Evolutionary conservation across 2,888 invertebrate species (phyloP).

Genomic region (Hemaris fuciformis): DNA sequence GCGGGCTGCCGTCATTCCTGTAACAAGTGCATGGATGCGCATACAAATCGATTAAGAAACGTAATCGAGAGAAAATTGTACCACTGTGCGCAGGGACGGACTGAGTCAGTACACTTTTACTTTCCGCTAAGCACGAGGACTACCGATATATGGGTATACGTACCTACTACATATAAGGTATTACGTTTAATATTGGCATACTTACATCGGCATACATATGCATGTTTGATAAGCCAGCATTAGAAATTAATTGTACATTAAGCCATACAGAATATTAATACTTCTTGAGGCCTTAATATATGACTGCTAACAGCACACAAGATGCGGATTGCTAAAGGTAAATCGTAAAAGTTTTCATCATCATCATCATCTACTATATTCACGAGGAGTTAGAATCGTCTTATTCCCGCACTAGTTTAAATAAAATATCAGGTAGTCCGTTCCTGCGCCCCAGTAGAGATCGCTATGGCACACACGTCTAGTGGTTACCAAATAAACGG

Average conservation of each 20-base stretch:
- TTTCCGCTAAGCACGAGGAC: background rate
- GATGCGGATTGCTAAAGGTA: too few relatives aligned
- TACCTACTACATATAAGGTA: background rate
- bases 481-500: slow-evolving; percentile 63
- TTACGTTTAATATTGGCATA: too few relatives aligned
- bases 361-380: too few relatives aligned
- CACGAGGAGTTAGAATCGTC: too few relatives aligned
- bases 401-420: too few relatives aligned
- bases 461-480: slow-evolving; percentile 39
- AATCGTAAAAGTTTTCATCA: too few relatives aligned
- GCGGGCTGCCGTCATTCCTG: slow-evolving; percentile 67
- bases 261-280: too few relatives aligned
- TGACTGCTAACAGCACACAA: too few relatives aligned
- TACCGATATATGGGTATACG: background rate
- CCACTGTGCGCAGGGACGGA: slow-evolving; percentile 48
- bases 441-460: slow-evolving; percentile 39
- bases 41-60: slow-evolving; percentile 65
- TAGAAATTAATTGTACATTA: too few relatives aligned
- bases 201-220: too few relatives aligned
- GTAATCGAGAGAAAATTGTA: slow-evolving; percentile 78
- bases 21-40: slow-evolving; percentile 61
- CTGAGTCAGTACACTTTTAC: slow-evolving; percentile 18
- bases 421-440: slow-evolving; percentile 39
- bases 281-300: too few relatives aligned
- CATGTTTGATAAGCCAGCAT: too few relatives aligned